Conservation (phyloP, 2,113 vertebrate genomes). For the Bufo gargarizans region DNA sequence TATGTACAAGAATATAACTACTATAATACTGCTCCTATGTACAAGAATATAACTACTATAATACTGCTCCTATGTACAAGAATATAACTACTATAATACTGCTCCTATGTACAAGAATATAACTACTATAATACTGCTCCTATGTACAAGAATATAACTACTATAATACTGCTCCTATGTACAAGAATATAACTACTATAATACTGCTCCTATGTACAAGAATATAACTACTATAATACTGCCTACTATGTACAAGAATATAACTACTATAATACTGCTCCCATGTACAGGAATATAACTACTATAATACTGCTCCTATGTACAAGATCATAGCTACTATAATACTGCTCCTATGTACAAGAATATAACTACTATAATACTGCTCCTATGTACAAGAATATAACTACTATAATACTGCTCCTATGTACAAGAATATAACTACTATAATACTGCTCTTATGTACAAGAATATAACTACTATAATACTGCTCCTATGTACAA, state of each 20-base stretch:
- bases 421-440: constrained; percentile 15
- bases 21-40: neutral
- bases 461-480: constrained; percentile 16
- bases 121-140: neutral
- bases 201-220: neutral
- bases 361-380: no score
- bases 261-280: neutral
- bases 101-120: neutral
- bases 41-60: constrained; percentile 6
- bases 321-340: neutral
- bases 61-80: neutral
- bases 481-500: neutral
- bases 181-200: constrained; percentile 11
- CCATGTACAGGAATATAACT: neutral
- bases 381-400: neutral
- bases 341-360: neutral
- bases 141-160: constrained; percentile 1
- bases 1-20: no score
- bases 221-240: constrained; percentile 8
- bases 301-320: neutral
- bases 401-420: constrained; percentile 8
- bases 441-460: constrained; percentile 2
- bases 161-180: constrained; percentile 7
- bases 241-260: neutral
- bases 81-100: constrained; percentile 1